These are phyloP conservation scores for Damaliscus lunatus DNA, from an alignment of 2,113 vertebrate genomes.

Conservation along the genomic window DNA sequence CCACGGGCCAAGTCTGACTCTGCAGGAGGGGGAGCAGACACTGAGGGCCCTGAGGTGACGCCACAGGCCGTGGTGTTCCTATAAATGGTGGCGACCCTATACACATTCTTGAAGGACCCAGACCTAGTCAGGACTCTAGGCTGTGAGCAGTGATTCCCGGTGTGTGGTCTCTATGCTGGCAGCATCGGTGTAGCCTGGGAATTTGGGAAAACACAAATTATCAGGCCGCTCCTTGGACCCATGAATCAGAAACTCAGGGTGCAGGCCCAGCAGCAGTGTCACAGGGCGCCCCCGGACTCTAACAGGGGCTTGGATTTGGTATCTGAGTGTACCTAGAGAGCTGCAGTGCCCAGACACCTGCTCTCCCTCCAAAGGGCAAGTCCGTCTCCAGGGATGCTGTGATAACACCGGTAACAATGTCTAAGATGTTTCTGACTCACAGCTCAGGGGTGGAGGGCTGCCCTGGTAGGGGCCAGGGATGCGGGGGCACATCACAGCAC, in stretches of 20 bases:
- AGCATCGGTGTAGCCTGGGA: background rate
- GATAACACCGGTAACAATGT: background rate
- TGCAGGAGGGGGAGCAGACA: background rate
- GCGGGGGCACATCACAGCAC: background rate
- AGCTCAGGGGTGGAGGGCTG: background rate
- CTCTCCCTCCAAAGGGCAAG: accelerated
- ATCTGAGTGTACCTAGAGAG: background rate
- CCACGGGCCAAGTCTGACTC: background rate
- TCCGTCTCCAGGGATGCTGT: no score
- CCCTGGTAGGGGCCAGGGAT: background rate
- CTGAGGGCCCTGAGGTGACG: background rate
- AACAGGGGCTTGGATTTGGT: background rate
- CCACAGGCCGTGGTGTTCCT: background rate
- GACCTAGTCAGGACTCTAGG: background rate
- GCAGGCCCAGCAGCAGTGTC: background rate
- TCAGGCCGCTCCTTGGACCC: background rate
- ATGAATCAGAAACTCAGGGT: background rate
- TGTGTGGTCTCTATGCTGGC: background rate
- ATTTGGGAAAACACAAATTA: background rate
- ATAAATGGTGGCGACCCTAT: background rate
- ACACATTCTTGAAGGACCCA: background rate
- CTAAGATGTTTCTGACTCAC: background rate
- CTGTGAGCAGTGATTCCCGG: background rate
- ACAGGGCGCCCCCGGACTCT: background rate
- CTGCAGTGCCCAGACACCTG: no score